These are phyloP conservation scores for Syritta pipiens DNA, from an alignment of 2,888 invertebrate species.

Conservation along the genomic window DNA sequence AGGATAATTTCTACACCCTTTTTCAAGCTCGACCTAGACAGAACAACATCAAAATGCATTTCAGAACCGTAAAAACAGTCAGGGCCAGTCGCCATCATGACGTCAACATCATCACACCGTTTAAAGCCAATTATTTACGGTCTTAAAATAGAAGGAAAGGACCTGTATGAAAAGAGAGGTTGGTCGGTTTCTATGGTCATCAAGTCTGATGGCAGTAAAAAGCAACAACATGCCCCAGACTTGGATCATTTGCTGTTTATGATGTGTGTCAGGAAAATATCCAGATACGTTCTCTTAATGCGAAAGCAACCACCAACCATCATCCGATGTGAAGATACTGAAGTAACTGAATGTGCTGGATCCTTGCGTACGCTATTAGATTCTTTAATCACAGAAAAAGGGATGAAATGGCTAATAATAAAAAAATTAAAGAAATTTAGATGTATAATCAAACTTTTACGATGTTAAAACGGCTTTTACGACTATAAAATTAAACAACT, in stretches of 20 bases:
- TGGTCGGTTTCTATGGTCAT: background rate
- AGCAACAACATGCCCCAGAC: background rate
- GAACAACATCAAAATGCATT: background rate
- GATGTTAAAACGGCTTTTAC: background rate
- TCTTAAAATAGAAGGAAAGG: background rate
- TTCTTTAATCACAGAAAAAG: background rate
- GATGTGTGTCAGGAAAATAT: background rate
- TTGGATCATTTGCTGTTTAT: background rate
- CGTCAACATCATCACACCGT: background rate
- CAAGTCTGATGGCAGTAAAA: background rate
- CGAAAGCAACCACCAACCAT: background rate
- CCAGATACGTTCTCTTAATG: background rate
- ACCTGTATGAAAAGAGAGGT: too few species aligned
- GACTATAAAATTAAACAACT: background rate
- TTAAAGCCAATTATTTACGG: conserved; percentile 2
- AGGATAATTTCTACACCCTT: background rate
- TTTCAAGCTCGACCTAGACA: background rate
- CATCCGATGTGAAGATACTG: background rate
- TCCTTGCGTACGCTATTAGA: background rate
- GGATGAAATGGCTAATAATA: too few species aligned
- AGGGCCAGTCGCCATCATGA: background rate
- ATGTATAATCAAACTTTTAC: background rate
- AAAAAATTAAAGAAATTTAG: background rate
- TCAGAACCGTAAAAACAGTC: background rate
- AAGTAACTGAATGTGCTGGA: background rate